Conservation (phyloP, 2,888 invertebrate genomes). For the Acrobasis suavella region DNA sequence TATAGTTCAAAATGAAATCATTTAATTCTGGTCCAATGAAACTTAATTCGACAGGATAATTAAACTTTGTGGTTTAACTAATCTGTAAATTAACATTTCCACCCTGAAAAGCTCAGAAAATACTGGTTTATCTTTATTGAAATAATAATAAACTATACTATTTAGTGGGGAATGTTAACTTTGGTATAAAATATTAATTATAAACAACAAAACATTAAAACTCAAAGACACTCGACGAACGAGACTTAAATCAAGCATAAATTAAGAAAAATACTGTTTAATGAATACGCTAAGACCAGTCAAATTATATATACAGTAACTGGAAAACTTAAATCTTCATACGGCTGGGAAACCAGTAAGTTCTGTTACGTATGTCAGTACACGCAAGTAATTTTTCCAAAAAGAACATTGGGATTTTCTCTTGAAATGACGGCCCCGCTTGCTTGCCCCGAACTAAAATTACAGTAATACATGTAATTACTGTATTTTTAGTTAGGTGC, state of each 20-base stretch:
- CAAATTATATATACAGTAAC: constrained; percentile 73
- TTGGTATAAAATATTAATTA: constrained; percentile 85
- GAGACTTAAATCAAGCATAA: constrained; percentile 76
- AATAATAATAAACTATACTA: constrained; percentile 64
- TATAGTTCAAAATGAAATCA: not conserved
- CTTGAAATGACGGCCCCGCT: not conserved
- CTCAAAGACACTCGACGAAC: constrained; percentile 73
- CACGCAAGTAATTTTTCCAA: not conserved
- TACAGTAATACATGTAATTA: too few species aligned
- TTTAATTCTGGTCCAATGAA: constrained; percentile 8
- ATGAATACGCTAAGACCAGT: constrained; percentile 70
- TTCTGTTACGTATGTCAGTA: constrained; percentile 2
- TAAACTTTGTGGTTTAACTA: constrained; percentile 15
- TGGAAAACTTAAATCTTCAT: constrained; percentile 60
- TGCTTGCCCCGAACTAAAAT: too few species aligned
- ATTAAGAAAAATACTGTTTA: constrained; percentile 80
- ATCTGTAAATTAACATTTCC: constrained; percentile 15
- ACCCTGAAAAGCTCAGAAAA: constrained; percentile 36
- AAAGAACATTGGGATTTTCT: not conserved
- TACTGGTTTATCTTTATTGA: constrained; percentile 54
- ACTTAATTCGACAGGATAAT: constrained; percentile 25
- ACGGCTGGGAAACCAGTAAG: not conserved
- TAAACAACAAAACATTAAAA: constrained; percentile 80
- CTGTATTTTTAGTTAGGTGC: too few species aligned
- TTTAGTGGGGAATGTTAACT: constrained; percentile 88